Evolutionary conservation across 2,888 invertebrate genomes (phyloP), one percentile per base, ranked within the genome.

Genomic region (Notocelia uddmanniana): DNA sequence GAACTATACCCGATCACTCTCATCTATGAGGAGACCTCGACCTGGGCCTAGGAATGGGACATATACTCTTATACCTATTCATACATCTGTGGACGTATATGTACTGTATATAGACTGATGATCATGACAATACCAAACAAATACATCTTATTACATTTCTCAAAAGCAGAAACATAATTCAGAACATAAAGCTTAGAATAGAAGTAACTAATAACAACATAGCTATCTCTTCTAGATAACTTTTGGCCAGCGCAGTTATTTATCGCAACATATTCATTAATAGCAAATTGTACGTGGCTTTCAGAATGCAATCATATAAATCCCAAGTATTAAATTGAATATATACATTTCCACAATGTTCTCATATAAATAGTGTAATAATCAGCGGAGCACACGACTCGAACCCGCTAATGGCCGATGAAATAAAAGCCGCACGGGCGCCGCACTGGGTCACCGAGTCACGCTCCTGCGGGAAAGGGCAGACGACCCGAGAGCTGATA

Each of bases 381-480:
- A 57, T 57, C 57, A 26, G 18, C 57, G 34, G 52, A 57, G 37
- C 50, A 63, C 63, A 69, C 41, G 64, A 64, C 64, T 64, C 37
- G 52, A 64, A 64, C 64, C 64, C 54, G 34, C 37, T 64, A 64
- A 64, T 64, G 52, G 64, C 37, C 59, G 37, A 66, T 37, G 67
- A 58, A 74, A 73, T 71, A 77, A 78, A 81, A 79, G 79, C 78
- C 74, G 82, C 72, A 72, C 76, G 77, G 76, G 80, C 82, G 83
- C 87, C 90, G 80, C 87, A 90, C 82, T 92, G 85, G 92, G 91
- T 91, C 89, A 91, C 83, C 89, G 83, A 88, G 90, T 78, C 89
- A 83, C 80, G 89, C 85, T 87, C 91, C 90, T 90, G 79, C 86
- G 86, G 91, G 89, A 91, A 89, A 89, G 89, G 89, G 85, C 88